Evolutionary conservation across 35 echinoderm and acorn worm genomes (phyloP).

Genomic region (Heliocidaris tuberculata): DNA sequence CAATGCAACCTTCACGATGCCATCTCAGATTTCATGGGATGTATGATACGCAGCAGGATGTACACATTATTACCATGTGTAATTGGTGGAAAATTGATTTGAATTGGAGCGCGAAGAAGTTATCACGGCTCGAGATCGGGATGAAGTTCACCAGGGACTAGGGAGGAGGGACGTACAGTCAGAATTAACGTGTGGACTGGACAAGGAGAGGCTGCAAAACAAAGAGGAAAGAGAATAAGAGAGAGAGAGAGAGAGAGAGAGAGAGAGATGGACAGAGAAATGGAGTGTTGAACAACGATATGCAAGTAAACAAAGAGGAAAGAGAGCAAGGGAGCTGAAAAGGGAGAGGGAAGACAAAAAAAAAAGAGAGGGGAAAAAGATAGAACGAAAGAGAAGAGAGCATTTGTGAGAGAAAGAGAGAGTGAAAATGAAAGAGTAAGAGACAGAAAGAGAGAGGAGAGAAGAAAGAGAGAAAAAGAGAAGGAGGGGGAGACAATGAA

Average conservation of each 20-base stretch:
- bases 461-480: too few relatives aligned
- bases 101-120: background rate
- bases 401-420: background rate
- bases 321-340: background rate
- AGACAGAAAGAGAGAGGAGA: too few relatives aligned
- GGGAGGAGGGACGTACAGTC: background rate
- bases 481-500: too few relatives aligned
- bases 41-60: background rate
- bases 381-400: background rate
- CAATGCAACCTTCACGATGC: background rate
- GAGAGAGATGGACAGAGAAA: too few relatives aligned
- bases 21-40: background rate
- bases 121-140: background rate
- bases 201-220: background rate
- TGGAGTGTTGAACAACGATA: too few relatives aligned
- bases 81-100: conserved; percentile 18
- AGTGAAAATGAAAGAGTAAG: background rate
- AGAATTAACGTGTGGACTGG: background rate
- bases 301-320: background rate
- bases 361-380: background rate
- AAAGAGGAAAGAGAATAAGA: background rate
- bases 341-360: too few relatives aligned
- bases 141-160: background rate
- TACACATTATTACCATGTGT: background rate
- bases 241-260: background rate